phyloP scores from a whole-genome alignment of 2,113 vertebrate genomes.

The Cyrtonyx montezumae region DNA sequence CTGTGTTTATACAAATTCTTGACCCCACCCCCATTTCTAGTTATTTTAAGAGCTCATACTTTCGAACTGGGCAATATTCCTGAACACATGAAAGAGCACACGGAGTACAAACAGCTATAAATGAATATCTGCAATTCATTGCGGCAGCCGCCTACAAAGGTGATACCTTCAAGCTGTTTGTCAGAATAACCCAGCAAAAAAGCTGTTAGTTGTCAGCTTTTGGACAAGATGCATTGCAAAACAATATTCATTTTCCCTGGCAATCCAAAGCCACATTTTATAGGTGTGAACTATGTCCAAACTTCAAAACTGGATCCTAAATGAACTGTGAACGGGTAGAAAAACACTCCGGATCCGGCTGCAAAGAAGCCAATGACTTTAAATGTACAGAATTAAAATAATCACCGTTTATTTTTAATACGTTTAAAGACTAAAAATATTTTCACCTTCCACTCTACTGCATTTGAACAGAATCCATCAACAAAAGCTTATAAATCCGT shows the following conservation, averaged over 20 bases:
- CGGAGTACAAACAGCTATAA: constrained; percentile 61
- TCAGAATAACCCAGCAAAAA: constrained; percentile 60
- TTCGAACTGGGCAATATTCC: constrained; percentile 75
- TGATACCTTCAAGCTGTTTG: constrained; percentile 76
- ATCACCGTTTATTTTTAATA: constrained; percentile 60
- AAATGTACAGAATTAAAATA: constrained; percentile 55
- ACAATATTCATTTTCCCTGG: constrained; percentile 64
- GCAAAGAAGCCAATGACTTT: constrained; percentile 39
- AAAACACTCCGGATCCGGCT: not conserved
- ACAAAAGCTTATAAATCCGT: constrained; percentile 59
- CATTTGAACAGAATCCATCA: constrained; percentile 55
- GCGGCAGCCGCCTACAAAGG: constrained; percentile 68
- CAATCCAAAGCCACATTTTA: constrained; percentile 66
- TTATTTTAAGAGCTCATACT: constrained; percentile 77
- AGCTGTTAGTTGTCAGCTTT: constrained; percentile 74
- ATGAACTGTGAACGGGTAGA: constrained; percentile 45
- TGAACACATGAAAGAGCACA: constrained; percentile 71
- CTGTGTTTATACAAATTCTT: constrained; percentile 55
- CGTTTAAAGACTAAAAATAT: constrained; percentile 48
- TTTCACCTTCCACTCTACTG: constrained; percentile 54
- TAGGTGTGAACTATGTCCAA: constrained; percentile 79
- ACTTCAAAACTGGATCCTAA: constrained; percentile 56
- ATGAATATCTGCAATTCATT: constrained; percentile 64
- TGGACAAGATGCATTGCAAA: constrained; percentile 64
- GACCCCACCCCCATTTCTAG: constrained; percentile 64